phyloP scores from a whole-genome alignment of 2,888 invertebrate species.

The Drosophila tanythrix region DNA sequence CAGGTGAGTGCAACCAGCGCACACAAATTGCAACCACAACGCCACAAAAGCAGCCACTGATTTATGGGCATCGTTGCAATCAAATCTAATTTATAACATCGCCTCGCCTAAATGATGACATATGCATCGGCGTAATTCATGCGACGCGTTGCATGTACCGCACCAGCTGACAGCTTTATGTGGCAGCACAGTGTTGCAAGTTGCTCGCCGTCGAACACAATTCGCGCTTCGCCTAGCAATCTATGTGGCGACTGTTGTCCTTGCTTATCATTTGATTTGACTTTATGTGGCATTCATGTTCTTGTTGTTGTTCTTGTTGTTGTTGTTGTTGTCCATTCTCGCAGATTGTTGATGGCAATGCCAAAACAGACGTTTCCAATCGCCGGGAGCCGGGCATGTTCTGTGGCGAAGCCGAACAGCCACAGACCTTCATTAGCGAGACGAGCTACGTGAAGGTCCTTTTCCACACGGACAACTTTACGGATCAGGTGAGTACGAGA shows the following conservation, averaged over 20 bases:
- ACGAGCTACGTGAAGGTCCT: conserved; percentile 96
- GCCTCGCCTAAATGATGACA: conserved; percentile 74
- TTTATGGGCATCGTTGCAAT: conserved; percentile 74
- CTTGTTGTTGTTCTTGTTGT: conserved; percentile 31
- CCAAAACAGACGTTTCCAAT: conserved; percentile 94
- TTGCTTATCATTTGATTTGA: conserved; percentile 49
- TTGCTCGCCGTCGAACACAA: conserved; percentile 24
- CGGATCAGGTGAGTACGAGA: conserved; percentile 88
- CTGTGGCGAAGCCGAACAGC: conserved; percentile 97
- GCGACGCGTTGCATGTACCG: conserved; percentile 7
- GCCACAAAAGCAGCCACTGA: conserved; percentile 44
- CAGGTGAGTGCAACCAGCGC: conserved; percentile 87
- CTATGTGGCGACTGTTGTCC: conserved; percentile 32
- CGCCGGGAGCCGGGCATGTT: conserved; percentile 95
- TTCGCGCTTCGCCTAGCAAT: conserved; percentile 33
- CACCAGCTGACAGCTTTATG: conserved; percentile 56
- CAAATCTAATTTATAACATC: conserved; percentile 79
- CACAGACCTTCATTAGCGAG: conserved; percentile 97
- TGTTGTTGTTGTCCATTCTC: conserved; percentile 71
- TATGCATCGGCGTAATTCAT: conserved; percentile 52
- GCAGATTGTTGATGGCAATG: conserved; percentile 96
- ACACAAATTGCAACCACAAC: not conserved
- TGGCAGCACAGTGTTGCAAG: conserved; percentile 25
- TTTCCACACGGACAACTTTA: conserved; percentile 96
- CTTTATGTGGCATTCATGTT: conserved; percentile 21